phyloP scores from a whole-genome alignment of 2,888 invertebrate species.

The Thymelicus lineola region DNA sequence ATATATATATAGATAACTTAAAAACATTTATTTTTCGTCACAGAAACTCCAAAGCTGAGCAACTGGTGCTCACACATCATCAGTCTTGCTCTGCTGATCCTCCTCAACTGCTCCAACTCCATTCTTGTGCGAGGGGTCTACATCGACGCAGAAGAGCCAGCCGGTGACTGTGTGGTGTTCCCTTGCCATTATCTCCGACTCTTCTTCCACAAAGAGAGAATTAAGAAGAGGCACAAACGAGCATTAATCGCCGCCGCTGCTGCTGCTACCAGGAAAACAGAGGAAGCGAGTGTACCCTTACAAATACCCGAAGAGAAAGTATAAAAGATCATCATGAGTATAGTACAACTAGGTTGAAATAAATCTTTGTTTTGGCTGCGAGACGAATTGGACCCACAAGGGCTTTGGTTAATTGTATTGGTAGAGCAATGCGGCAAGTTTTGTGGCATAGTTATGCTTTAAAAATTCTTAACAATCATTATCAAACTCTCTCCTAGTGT shows the following conservation, averaged over 20 bases:
- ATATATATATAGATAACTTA: no score
- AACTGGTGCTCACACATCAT: constrained; percentile 92
- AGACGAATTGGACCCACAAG: neutral
- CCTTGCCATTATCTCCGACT: constrained; percentile 93
- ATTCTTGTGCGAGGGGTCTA: constrained; percentile 94
- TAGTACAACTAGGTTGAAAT: constrained; percentile 16
- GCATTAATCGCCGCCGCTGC: constrained; percentile 65
- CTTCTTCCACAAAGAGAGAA: constrained; percentile 89
- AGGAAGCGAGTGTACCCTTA: constrained; percentile 70
- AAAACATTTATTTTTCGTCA: constrained; percentile 23
- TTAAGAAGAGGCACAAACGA: constrained; percentile 83
- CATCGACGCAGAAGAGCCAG: constrained; percentile 94
- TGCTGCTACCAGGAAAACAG: constrained; percentile 60
- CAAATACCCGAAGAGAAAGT: constrained; percentile 76
- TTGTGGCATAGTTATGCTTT: neutral
- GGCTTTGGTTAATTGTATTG: neutral
- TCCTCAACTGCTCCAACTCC: constrained; percentile 94
- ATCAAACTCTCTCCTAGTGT: neutral
- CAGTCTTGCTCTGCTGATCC: constrained; percentile 89
- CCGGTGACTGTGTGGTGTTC: constrained; percentile 93
- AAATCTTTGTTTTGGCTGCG: neutral
- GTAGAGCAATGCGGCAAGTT: neutral
- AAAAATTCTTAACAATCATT: neutral
- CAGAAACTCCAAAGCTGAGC: constrained; percentile 90
- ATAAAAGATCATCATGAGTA: constrained; percentile 46